Percentiles rank a stretch among this genome's conserved stretches.
phyloP scores from a whole-genome alignment of 2,888 invertebrate species.

The Latrodectus hesperus region DNA sequence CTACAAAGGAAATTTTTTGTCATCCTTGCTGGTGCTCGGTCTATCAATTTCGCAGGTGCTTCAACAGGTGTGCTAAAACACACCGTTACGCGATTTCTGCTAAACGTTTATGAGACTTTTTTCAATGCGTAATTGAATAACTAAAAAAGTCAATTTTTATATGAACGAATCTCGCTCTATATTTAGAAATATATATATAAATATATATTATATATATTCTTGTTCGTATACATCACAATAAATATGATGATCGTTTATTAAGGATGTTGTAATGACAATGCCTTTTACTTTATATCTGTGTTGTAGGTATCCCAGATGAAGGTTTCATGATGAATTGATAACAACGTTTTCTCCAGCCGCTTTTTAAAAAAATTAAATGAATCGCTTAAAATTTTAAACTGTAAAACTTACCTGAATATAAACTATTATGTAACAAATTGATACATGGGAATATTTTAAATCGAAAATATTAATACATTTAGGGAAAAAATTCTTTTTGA shows the following conservation, averaged over 20 bases:
- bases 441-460: no score
- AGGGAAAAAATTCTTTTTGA: no score
- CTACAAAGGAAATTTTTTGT: slow-evolving; percentile 66
- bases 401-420: no score
- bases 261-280: slow-evolving; percentile 63
- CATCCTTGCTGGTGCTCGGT: slow-evolving; percentile 69
- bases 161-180: slow-evolving; percentile 69
- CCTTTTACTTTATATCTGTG: slow-evolving; percentile 62
- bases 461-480: no score
- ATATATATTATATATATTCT: slow-evolving; percentile 67
- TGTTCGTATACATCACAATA: slow-evolving; percentile 69
- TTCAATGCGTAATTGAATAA: slow-evolving; percentile 64
- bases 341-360: no score
- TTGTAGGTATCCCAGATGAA: slow-evolving; percentile 50
- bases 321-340: not conserved
- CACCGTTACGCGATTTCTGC: slow-evolving; percentile 60
- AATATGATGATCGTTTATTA: slow-evolving; percentile 62
- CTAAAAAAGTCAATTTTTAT: slow-evolving; percentile 69
- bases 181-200: slow-evolving; percentile 64
- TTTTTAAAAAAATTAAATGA: no score
- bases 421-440: no score
- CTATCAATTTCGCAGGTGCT: slow-evolving; percentile 64
- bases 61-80: slow-evolving; percentile 38
- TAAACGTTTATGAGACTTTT: slow-evolving; percentile 67
- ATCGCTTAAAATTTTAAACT: no score